Conservation (phyloP, 2,113 vertebrate species). For the Paradoxurus hermaphroditus region DNA sequence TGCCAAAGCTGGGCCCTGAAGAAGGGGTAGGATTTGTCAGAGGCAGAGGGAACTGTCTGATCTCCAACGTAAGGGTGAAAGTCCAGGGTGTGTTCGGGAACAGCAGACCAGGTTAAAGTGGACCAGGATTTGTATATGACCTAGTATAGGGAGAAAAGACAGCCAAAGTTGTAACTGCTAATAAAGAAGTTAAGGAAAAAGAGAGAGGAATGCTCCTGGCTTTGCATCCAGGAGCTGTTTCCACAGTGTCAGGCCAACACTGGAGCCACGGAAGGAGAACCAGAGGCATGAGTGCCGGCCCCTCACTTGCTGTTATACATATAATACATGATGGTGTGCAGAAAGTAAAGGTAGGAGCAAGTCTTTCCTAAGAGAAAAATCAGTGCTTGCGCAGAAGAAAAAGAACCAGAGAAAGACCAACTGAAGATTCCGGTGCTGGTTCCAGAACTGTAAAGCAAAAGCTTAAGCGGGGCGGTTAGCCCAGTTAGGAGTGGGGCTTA, state of each 20-base stretch:
- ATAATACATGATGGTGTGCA: not conserved
- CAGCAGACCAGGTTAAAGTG: not conserved
- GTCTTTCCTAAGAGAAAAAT: not conserved
- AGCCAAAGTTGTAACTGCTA: not conserved
- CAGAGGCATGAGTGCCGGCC: not conserved
- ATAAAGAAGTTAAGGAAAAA: not conserved
- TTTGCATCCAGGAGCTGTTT: not conserved
- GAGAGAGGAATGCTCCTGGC: not conserved
- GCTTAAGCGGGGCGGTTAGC: not conserved
- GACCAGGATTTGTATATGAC: not conserved
- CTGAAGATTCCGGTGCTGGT: not conserved
- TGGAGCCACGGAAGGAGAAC: not conserved
- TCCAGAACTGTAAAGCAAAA: not conserved
- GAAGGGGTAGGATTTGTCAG: not conserved
- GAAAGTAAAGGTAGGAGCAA: not conserved
- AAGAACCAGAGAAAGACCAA: not conserved
- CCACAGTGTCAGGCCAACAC: not conserved
- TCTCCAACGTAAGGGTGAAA: not conserved
- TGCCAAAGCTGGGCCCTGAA: not conserved
- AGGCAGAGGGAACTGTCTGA: not conserved
- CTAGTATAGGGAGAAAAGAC: not conserved
- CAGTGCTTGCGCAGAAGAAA: not conserved
- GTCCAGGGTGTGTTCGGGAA: not conserved
- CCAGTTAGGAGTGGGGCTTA: not conserved
- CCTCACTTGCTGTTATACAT: not conserved